A percentile compares a stretch with the other conserved stretches of the same genome.
Evolutionary conservation across 2,113 vertebrate species (phyloP).

Genomic region (Alces alces): DNA sequence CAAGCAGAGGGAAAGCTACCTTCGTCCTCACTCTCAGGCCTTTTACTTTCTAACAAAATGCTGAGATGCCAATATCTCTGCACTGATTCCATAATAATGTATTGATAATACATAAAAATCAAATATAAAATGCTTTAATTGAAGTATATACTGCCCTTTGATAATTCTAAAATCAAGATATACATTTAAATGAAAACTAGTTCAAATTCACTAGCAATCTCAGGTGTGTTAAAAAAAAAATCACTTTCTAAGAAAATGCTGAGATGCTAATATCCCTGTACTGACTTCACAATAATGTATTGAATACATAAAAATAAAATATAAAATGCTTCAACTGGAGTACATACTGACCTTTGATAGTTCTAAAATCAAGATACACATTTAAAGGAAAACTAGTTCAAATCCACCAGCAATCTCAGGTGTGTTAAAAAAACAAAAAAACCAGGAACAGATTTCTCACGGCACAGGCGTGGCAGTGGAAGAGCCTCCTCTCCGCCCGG

Average conservation of each 20-base stretch:
- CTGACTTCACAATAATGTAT: neutral
- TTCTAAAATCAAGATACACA: conserved; percentile 26
- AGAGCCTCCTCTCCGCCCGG: neutral
- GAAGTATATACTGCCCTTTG: conserved; percentile 40
- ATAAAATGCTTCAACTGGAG: neutral
- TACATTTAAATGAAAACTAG: conserved; percentile 27
- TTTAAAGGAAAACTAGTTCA: conserved; percentile 34
- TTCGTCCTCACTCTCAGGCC: neutral
- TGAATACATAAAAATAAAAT: neutral
- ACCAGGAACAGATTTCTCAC: neutral
- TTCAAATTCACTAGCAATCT: conserved; percentile 28
- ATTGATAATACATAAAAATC: neutral
- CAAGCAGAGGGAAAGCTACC: neutral
- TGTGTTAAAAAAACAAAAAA: neutral
- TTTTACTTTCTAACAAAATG: neutral
- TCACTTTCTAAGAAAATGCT: neutral
- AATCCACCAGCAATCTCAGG: conserved; percentile 27
- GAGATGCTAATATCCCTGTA: neutral
- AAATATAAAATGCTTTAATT: neutral
- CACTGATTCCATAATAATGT: neutral
- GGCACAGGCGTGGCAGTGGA: neutral
- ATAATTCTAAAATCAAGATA: neutral
- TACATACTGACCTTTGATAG: neutral
- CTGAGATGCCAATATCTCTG: neutral
- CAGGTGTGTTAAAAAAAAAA: neutral